phyloP scores from a whole-genome alignment of 2,888 invertebrate genomes.

The Orthonychiurus folsomi region DNA sequence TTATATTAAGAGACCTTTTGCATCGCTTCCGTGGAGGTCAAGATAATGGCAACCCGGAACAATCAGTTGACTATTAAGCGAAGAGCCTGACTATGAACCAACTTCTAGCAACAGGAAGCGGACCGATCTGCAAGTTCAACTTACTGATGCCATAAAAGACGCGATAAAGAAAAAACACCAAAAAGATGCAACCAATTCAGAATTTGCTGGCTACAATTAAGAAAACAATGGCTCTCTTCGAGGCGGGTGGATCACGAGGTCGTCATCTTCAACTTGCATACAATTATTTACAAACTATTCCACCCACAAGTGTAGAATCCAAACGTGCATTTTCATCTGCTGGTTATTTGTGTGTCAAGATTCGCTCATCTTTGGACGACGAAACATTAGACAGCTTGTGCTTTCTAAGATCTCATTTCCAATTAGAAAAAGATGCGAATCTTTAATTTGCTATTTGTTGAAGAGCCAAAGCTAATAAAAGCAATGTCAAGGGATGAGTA shows the following conservation, averaged over 20 bases:
- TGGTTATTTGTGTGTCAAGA: slow-evolving; percentile 15
- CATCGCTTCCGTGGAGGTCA: no score
- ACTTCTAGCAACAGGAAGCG: background rate
- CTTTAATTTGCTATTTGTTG: background rate
- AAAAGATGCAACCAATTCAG: background rate
- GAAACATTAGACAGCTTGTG: slow-evolving; percentile 1
- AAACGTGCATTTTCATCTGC: slow-evolving; percentile 18
- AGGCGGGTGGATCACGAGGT: slow-evolving; percentile 11
- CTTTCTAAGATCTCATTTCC: slow-evolving; percentile 3
- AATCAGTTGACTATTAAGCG: no score
- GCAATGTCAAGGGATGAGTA: no score
- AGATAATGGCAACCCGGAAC: no score
- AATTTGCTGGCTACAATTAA: slow-evolving; percentile 2
- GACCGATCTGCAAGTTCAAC: background rate
- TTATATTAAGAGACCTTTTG: no score
- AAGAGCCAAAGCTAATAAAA: background rate
- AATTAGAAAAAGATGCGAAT: background rate
- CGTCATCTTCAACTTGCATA: slow-evolving; percentile 1
- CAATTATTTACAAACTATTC: slow-evolving; percentile 3
- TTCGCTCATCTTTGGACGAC: slow-evolving; percentile 6
- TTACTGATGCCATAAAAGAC: background rate
- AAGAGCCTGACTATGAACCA: no score
- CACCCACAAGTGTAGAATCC: slow-evolving; percentile 17
- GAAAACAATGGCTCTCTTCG: slow-evolving; percentile 13
- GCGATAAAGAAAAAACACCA: background rate